Base-by-base conservation (phyloP, 2,113 vertebrate genomes). In the Eretmochelys imbricata region DNA sequence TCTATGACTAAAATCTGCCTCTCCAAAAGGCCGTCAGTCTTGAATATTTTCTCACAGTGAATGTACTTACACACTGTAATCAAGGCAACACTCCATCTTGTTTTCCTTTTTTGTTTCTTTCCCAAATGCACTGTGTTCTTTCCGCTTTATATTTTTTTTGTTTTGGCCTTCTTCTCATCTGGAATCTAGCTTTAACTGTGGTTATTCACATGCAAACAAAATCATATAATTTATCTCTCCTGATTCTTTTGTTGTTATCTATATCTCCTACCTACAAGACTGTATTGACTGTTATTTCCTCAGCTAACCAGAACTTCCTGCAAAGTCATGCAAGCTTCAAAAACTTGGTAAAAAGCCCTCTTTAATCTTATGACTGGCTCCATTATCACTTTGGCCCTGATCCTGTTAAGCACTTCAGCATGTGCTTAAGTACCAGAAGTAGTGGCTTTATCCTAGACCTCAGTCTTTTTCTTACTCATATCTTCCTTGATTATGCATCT, bases 61-160 rank as follows among this genome's bases (percentile, higher is more conserved):
- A 12, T 76, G 24, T 76, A 25, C 22, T 46, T 42, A 38, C 38
- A 38, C 10, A 25, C 5, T 4, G 1, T 75, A 75, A 75, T 75
- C 22, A 42, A 75, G 38, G 5, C 72, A 25, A 5, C 35, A 38
- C 42, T 76, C 22, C 90, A 85, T 55, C 84, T 93, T 94, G 82
- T 95, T 94, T 93, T 42, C 82, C 82, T 78, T 29, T 89, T 89
- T 93, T 59, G 80, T 93, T 84, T 72, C 38, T 42, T 91, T 89
- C 46, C 85, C 54, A 38, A 76, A 49, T 27, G 35, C 42, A 49
- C 20, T 6, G 6, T 10, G 59, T 83, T 80, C 49, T 94, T 94
- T 82, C 82, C 20, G 38, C 22, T 76, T 48, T 76, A 48, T 25
- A 46, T 24, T 48, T 24, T 46, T 75, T 75, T 76, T 25, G 91